A percentile compares a stretch with the other conserved stretches of the same genome.
These are phyloP conservation scores for Andrena cerasifolii DNA, from an alignment of 1,140 invertebrate genomes.

Conservation along the genomic window DNA sequence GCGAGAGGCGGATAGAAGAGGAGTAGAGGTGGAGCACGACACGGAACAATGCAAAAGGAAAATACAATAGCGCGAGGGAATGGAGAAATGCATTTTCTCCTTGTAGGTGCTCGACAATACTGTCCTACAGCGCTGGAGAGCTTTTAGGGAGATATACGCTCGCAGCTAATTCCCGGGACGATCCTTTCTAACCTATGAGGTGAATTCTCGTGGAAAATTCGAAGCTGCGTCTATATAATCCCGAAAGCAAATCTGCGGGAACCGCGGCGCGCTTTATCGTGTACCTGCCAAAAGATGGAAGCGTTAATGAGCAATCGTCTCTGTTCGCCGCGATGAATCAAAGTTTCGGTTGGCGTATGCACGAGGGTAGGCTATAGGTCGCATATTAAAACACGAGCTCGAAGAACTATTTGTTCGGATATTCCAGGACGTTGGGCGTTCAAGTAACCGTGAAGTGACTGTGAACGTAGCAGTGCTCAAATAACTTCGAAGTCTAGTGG, in stretches of 20 bases:
- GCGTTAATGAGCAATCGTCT: constrained; percentile 32
- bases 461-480: no score
- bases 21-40: background rate
- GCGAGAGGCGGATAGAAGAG: background rate
- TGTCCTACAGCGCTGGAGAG: constrained; percentile 33
- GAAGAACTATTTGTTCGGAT: no score
- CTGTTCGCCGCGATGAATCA: constrained; percentile 14
- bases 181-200: constrained; percentile 29
- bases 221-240: constrained; percentile 8
- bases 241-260: constrained; percentile 28
- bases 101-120: constrained; percentile 18
- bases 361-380: background rate
- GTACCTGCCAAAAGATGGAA: constrained; percentile 17
- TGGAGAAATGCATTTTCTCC: constrained; percentile 30
- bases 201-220: constrained; percentile 42
- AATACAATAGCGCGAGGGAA: constrained; percentile 21
- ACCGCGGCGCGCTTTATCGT: background rate
- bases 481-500: no score
- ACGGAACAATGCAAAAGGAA: constrained; percentile 40
- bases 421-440: no score
- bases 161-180: constrained; percentile 35
- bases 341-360: background rate
- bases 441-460: background rate
- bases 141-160: constrained; percentile 27
- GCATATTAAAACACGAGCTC: background rate